Evolutionary conservation across 2,888 invertebrate species (phyloP).

Genomic region (Eilema caniola): DNA sequence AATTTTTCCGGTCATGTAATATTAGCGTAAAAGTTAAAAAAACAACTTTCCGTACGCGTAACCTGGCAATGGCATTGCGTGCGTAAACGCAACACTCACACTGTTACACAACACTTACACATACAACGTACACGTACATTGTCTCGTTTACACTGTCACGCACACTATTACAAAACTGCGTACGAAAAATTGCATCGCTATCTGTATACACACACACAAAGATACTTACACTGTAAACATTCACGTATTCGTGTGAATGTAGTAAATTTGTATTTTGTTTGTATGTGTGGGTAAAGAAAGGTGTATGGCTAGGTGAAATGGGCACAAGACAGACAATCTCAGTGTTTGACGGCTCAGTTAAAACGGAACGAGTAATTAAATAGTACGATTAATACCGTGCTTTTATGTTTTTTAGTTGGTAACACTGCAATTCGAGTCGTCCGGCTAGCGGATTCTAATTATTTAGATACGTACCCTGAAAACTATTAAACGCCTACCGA

Average conservation of each 20-base stretch:
- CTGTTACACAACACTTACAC: slow-evolving; percentile 48
- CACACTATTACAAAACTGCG: slow-evolving; percentile 53
- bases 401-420: slow-evolving; percentile 28
- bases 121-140: slow-evolving; percentile 28
- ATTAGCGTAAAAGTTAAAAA: slow-evolving; percentile 72
- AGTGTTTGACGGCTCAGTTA: slow-evolving; percentile 61
- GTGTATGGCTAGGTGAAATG: slow-evolving; percentile 84
- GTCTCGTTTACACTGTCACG: slow-evolving; percentile 50
- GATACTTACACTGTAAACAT: slow-evolving; percentile 20
- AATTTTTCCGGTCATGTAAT: slow-evolving; percentile 83
- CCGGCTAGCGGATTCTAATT: slow-evolving; percentile 12
- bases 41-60: slow-evolving; percentile 78
- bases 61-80: slow-evolving; percentile 85
- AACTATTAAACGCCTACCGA: background rate
- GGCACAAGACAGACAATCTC: slow-evolving; percentile 64
- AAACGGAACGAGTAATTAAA: slow-evolving; percentile 68
- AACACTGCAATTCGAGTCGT: slow-evolving; percentile 23
- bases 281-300: slow-evolving; percentile 83
- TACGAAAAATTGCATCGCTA: slow-evolving; percentile 50
- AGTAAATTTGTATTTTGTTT: slow-evolving; percentile 20
- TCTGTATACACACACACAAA: slow-evolving; percentile 33
- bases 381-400: slow-evolving; percentile 49
- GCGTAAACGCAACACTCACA: slow-evolving; percentile 82
- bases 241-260: slow-evolving; percentile 13
- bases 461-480: background rate